phyloP scores from a whole-genome alignment of 2,113 vertebrate genomes.

The Chloroceryle aenea region DNA sequence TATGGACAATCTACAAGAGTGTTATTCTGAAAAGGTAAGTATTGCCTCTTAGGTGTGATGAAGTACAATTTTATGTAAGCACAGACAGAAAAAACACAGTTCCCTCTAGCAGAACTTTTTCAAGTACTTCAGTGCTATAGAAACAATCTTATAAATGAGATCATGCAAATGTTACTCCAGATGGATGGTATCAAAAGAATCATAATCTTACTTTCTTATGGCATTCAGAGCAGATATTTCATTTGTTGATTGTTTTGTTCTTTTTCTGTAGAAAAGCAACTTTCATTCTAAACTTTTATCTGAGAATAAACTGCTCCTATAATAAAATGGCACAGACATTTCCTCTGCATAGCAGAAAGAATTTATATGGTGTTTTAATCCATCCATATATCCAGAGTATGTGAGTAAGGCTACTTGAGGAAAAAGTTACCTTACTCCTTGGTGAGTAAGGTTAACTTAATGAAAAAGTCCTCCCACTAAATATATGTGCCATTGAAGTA shows the following conservation, averaged over 20 bases:
- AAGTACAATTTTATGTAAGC: background rate
- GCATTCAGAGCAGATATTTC: background rate
- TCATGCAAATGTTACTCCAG: background rate
- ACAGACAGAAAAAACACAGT: background rate
- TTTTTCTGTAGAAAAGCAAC: background rate
- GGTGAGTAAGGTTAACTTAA: background rate
- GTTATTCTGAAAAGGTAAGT: background rate
- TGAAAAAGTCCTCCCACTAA: background rate
- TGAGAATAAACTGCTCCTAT: background rate
- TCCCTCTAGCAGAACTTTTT: background rate
- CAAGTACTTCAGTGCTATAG: background rate
- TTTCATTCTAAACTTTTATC: background rate
- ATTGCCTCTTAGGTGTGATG: background rate
- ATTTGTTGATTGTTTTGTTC: background rate
- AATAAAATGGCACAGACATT: background rate
- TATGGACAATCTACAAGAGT: background rate
- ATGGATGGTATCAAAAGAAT: background rate
- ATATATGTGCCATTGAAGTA: background rate
- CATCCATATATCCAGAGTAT: background rate
- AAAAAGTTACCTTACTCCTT: background rate
- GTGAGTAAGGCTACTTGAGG: background rate
- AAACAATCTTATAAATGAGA: background rate
- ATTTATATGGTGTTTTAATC: background rate
- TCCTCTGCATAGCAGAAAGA: background rate
- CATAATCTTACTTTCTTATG: background rate